Percentiles rank a stretch among this genome's conserved stretches.
Conservation (phyloP, 2,113 vertebrate genomes). For the Mirza zaza region DNA sequence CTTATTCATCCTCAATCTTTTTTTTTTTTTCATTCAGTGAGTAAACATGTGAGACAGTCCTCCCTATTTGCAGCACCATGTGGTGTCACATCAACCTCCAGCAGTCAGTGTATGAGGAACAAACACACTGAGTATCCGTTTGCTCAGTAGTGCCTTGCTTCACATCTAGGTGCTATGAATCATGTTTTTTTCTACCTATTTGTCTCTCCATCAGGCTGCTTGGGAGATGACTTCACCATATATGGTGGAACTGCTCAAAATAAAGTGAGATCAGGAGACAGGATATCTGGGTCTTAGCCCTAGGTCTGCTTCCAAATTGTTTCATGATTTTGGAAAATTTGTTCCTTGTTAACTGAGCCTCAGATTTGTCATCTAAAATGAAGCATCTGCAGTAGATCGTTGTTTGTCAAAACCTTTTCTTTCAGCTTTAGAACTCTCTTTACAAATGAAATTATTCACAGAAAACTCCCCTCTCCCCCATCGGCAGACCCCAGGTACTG, state of each 20-base stretch:
- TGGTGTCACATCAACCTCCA: neutral
- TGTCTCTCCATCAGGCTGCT: neutral
- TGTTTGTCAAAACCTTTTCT: neutral
- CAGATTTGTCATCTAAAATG: conserved; percentile 1
- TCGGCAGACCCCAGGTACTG: neutral
- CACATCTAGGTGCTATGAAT: neutral
- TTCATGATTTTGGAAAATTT: neutral
- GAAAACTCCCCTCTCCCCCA: neutral
- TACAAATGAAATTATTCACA: neutral
- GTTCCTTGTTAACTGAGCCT: neutral
- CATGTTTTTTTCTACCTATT: neutral
- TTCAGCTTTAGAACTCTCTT: neutral
- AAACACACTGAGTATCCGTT: neutral
- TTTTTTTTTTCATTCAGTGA: neutral
- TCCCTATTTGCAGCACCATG: neutral
- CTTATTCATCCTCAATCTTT: neutral
- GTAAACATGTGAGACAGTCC: neutral
- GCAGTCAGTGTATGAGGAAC: neutral
- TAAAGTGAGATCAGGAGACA: neutral
- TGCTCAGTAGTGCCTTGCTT: neutral
- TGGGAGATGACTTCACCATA: neutral
- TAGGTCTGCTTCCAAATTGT: neutral
- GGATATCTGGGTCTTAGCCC: neutral
- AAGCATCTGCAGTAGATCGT: neutral
- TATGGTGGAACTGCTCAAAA: neutral